Conservation (phyloP, 64 coral and sea anemone species). For the Dendronephthya gigantea region DNA sequence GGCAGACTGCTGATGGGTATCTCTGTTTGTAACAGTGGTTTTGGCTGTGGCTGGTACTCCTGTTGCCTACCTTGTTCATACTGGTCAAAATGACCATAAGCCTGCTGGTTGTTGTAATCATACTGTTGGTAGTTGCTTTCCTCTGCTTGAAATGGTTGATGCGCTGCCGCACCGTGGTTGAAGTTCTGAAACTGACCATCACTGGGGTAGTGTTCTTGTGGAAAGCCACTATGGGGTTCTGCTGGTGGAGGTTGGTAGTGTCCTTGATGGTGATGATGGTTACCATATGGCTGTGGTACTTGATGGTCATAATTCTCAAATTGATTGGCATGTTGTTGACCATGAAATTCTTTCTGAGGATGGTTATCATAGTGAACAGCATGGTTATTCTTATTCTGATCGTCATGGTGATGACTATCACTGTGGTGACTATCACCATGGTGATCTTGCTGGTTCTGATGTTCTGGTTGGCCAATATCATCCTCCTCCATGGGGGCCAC, state of each 20-base stretch:
- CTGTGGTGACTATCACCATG: background rate
- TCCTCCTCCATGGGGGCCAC: slow-evolving; percentile 91
- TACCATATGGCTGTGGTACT: background rate
- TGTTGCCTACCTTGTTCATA: too few relatives aligned
- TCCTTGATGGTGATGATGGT: background rate
- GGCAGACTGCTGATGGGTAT: background rate
- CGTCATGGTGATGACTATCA: background rate
- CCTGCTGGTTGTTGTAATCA: slow-evolving; percentile 44
- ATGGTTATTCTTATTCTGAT: background rate
- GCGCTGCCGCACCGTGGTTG: background rate
- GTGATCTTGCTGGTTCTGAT: background rate
- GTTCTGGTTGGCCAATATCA: slow-evolving; percentile 2
- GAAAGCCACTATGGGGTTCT: background rate
- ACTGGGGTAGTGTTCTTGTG: background rate
- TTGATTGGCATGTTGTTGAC: background rate
- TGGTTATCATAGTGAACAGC: background rate
- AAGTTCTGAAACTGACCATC: background rate
- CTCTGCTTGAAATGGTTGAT: slow-evolving; percentile 21
- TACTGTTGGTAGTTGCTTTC: slow-evolving; percentile 39
- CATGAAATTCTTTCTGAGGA: background rate
- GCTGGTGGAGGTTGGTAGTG: background rate
- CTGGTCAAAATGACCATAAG: background rate
- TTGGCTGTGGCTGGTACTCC: background rate
- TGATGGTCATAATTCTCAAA: background rate
- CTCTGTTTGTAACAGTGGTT: background rate